Evolutionary conservation across 2,113 vertebrate species (phyloP), one percentile per base, ranked within the genome.

Genomic region (Polypterus senegalus): DNA sequence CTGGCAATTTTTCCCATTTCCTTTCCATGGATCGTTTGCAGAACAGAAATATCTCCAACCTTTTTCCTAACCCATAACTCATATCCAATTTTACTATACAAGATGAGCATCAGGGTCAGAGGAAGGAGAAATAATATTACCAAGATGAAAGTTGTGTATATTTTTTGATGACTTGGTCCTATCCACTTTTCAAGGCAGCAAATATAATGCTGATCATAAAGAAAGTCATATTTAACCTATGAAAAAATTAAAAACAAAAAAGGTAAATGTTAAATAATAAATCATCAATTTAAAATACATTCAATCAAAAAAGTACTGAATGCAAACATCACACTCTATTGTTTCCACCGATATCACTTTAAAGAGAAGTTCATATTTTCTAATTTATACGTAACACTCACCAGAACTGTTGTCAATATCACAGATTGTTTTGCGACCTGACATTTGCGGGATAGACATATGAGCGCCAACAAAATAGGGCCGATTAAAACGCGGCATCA

Each of bases 51-150:
- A 1, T 85, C 85, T 44, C 81, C 84, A 4, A 86, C 79, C 70
- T 76, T 70, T 67, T 80, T 83, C 73, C 82, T 83, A 64, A 84
- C 72, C 85, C 85, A 88, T n/a, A 88, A 77, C 45, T 83, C 80
- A 46, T 81, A 83, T 47, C 73, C 72, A 6, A 86, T 81, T 64
- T 79, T 83, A 55, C 74, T 73, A 59, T 84, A 86, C n/a, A 86
- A 64, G 7, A 70, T 54, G 3, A 86, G 76, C 82, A 86, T 88
- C 66, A 78, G 27, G 57, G 75, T 55, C 46, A 86, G 61, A 3
- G 85, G 83, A 61, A 86, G 71, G 54, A 86, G 80, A 55, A 86
- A 86, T 49, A 86, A 77, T 61, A 77, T 74, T 45, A 82, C 66
- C 4, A 85, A 76, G 62, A 84, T 82, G 60, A 84, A 80, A 6